Evolutionary conservation across 2,797 vertebrate genomes (phyloP).

Genomic region (Scyliorhinus canicula): DNA sequence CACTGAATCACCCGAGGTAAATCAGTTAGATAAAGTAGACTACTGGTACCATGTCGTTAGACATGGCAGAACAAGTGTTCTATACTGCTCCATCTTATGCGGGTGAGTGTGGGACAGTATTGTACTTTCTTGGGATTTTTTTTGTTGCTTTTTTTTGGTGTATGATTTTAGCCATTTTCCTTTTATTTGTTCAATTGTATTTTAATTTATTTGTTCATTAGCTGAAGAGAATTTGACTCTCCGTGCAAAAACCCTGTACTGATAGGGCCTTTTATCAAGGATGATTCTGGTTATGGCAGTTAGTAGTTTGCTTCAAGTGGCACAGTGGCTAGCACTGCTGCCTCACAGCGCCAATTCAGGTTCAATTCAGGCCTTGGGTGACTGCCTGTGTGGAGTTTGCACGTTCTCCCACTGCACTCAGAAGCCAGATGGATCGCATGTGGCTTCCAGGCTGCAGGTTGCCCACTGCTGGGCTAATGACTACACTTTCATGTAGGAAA

Average conservation of each 20-base stretch:
- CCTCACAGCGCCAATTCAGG: no score
- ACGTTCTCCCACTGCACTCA: no score
- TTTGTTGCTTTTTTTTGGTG: not conserved
- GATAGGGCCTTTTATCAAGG: not conserved
- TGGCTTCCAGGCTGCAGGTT: no score
- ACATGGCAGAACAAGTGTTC: no score
- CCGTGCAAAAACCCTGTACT: not conserved
- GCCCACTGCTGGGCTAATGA: not conserved
- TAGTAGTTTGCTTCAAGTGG: not conserved
- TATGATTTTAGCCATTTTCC: not conserved
- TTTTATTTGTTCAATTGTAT: not conserved
- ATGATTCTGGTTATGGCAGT: not conserved
- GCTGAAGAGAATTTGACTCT: not conserved
- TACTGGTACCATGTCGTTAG: no score
- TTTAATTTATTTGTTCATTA: not conserved
- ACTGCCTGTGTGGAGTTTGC: no score
- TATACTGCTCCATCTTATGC: no score
- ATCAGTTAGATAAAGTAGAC: no score
- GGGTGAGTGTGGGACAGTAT: not conserved
- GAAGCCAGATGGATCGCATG: no score
- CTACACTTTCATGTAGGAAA: not conserved
- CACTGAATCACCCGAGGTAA: no score
- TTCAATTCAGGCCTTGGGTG: no score
- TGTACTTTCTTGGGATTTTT: not conserved
- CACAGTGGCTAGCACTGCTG: no score